Evolutionary conservation across 2,113 vertebrate genomes (phyloP).

Genomic region (Eublepharis macularius): DNA sequence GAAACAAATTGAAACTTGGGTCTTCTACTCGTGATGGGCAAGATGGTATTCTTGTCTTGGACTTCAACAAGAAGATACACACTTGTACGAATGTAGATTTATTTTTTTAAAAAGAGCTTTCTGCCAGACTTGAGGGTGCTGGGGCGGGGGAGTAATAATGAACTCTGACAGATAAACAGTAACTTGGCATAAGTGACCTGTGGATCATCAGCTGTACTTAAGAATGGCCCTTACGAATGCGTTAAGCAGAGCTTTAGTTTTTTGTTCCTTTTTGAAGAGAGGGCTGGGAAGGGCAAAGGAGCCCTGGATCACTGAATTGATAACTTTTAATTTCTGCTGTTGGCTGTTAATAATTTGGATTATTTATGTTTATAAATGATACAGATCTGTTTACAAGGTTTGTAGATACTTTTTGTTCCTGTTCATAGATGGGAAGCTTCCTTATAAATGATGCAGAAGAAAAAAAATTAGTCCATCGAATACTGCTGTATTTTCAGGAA

Average conservation of each 20-base stretch:
- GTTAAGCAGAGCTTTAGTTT: constrained; percentile 82
- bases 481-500: constrained; percentile 99
- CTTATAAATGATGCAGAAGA: constrained; percentile 91
- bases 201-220: constrained; percentile 81
- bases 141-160: constrained; percentile 82
- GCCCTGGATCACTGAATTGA: constrained; percentile 89
- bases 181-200: constrained; percentile 91
- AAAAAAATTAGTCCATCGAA: constrained; percentile 91
- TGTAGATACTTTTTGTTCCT: constrained; percentile 99
- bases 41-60: constrained; percentile 84
- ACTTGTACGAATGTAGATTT: constrained; percentile 95
- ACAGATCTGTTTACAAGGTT: constrained; percentile 99
- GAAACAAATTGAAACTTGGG: constrained; percentile 81
- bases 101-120: constrained; percentile 88
- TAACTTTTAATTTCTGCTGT: constrained; percentile 93
- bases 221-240: constrained; percentile 78
- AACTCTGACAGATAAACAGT: constrained; percentile 83
- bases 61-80: constrained; percentile 91
- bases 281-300: constrained; percentile 72
- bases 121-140: constrained; percentile 89
- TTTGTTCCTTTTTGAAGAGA: constrained; percentile 84
- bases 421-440: constrained; percentile 98
- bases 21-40: constrained; percentile 82
- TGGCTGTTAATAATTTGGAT: constrained; percentile 99
- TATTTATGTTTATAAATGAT: constrained; percentile 99